Conservation (phyloP, 1,140 invertebrate genomes). For the Neoseiulus cucumeris region DNA sequence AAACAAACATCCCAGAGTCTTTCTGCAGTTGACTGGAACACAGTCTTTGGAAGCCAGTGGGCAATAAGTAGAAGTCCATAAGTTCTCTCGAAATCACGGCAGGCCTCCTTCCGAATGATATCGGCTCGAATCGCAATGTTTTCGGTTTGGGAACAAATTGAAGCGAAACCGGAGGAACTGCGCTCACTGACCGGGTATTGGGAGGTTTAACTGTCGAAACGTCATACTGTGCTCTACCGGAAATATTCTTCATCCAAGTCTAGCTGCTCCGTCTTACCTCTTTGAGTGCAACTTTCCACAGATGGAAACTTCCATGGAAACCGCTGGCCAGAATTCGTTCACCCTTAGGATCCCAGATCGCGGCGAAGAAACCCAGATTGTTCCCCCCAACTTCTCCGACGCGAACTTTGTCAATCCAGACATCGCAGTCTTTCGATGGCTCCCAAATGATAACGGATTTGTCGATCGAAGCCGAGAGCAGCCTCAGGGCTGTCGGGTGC, state of each 20-base stretch:
- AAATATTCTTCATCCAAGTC: not conserved
- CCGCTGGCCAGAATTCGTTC: slow-evolving; percentile 56
- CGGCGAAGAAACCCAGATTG: slow-evolving; percentile 74
- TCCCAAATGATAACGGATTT: slow-evolving; percentile 85
- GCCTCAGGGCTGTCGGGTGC: slow-evolving; percentile 34
- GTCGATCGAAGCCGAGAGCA: slow-evolving; percentile 80
- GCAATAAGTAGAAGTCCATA: not conserved
- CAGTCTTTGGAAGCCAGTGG: not conserved
- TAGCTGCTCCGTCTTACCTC: not conserved
- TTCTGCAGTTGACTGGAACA: too few relatives aligned
- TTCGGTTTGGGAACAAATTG: not conserved
- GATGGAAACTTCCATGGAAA: slow-evolving; percentile 76
- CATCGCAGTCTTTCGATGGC: slow-evolving; percentile 34
- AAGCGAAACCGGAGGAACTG: not conserved
- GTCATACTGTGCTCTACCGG: not conserved
- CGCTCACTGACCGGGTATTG: not conserved
- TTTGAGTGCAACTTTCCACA: slow-evolving; percentile 47
- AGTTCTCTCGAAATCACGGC: not conserved
- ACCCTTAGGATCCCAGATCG: slow-evolving; percentile 49
- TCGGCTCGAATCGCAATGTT: not conserved
- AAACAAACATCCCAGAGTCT: too few relatives aligned
- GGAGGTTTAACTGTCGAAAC: not conserved
- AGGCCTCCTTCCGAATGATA: too few relatives aligned
- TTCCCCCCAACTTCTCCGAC: slow-evolving; percentile 81
- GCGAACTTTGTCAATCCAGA: slow-evolving; percentile 61